Percentiles rank a stretch among this genome's conserved stretches.
These are phyloP conservation scores for Zoanthus sansibaricus DNA, from an alignment of 92 coral and sea anemone genomes.

Conservation along the genomic window DNA sequence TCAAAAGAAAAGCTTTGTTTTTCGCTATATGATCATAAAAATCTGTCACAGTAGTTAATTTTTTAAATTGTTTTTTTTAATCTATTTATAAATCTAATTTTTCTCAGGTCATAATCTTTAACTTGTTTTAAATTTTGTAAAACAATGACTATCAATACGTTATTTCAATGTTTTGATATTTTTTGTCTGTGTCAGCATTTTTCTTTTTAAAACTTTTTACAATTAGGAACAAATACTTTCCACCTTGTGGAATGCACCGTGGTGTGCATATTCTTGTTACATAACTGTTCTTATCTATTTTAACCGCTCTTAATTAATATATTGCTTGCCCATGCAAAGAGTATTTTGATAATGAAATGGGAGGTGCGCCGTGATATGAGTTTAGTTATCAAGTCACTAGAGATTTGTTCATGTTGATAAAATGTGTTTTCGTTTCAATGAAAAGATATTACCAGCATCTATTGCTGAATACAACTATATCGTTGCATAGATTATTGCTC, in stretches of 20 bases:
- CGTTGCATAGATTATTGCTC: too few species aligned
- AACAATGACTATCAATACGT: too few species aligned
- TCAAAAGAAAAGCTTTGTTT: too few species aligned
- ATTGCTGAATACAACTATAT: too few species aligned
- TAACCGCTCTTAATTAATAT: neutral
- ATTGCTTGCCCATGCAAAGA: neutral
- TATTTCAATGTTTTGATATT: neutral
- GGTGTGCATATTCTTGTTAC: neutral
- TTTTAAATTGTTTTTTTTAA: too few species aligned
- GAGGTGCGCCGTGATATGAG: neutral
- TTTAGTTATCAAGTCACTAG: neutral
- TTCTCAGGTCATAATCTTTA: too few species aligned
- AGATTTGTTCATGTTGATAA: neutral
- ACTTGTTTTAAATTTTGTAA: too few species aligned
- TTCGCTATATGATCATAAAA: too few species aligned
- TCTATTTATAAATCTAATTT: too few species aligned
- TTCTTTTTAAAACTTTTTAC: neutral
- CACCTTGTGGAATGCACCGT: neutral
- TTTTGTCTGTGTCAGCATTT: neutral
- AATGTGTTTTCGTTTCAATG: neutral
- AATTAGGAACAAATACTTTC: neutral
- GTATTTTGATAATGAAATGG: neutral
- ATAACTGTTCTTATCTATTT: neutral
- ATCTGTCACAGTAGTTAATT: too few species aligned
- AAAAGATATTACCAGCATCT: too few species aligned